These are phyloP conservation scores for Andrena chrysosceles DNA, from an alignment of 2,888 invertebrate species.

Conservation along the genomic window DNA sequence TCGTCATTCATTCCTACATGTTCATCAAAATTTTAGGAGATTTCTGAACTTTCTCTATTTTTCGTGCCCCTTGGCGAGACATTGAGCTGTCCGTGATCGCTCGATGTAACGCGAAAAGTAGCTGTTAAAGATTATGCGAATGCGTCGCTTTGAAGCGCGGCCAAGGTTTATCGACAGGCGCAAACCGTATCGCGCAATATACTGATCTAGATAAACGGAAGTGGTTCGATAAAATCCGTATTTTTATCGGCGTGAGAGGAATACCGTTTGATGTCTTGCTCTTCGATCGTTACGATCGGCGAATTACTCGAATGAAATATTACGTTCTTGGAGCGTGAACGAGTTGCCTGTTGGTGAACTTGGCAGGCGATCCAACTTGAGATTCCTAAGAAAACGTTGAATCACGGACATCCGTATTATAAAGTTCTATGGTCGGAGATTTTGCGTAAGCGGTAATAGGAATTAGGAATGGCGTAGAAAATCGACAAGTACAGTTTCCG, in stretches of 20 bases:
- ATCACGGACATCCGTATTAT: constrained; percentile 22
- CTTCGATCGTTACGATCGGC: neutral
- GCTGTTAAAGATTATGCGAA: neutral
- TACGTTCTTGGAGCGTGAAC: neutral
- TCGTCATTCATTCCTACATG: too few species aligned
- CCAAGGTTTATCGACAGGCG: constrained; percentile 5
- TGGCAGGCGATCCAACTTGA: neutral
- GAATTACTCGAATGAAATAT: neutral
- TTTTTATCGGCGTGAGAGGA: constrained; percentile 8
- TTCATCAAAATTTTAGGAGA: too few species aligned
- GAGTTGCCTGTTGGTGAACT: constrained; percentile 7
- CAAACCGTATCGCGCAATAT: constrained; percentile 17
- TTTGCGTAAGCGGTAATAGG: neutral
- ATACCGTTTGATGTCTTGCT: neutral
- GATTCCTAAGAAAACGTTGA: constrained; percentile 7
- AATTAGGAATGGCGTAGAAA: neutral
- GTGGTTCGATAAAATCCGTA: constrained; percentile 23
- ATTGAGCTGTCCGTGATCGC: neutral
- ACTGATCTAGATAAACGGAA: constrained; percentile 22
- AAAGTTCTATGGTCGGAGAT: neutral
- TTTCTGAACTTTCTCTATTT: neutral
- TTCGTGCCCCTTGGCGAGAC: neutral
- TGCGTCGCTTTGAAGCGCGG: neutral
- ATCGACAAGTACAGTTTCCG: neutral
- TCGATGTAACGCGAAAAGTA: neutral